These are phyloP conservation scores for Cantharis lateralis DNA, from an alignment of 2,888 invertebrate genomes.

Conservation along the genomic window DNA sequence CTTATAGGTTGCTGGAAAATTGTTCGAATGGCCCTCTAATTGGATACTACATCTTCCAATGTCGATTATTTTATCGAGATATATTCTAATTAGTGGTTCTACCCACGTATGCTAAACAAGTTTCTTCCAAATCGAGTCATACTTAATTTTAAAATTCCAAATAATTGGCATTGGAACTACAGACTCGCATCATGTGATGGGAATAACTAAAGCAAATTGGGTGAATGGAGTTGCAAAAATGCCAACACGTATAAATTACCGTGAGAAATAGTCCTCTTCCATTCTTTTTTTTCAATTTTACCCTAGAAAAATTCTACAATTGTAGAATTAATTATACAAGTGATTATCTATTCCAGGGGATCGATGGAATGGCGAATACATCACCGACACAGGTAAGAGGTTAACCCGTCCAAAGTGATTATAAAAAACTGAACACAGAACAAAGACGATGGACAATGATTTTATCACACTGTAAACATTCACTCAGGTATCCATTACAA, in stretches of 20 bases:
- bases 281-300: too few relatives aligned
- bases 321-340: neutral
- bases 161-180: neutral
- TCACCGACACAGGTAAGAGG: neutral
- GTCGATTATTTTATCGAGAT: constrained; percentile 26
- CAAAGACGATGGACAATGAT: neutral
- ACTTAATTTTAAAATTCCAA: neutral
- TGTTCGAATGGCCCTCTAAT: constrained; percentile 19
- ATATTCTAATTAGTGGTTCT: constrained; percentile 26
- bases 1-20: constrained; percentile 7
- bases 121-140: constrained; percentile 10
- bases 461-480: constrained; percentile 13
- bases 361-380: neutral
- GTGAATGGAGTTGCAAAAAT: neutral
- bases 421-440: neutral
- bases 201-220: neutral
- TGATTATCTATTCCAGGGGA: neutral
- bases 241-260: neutral
- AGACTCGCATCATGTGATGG: neutral
- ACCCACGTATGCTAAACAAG: constrained; percentile 25
- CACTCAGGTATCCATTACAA: constrained; percentile 20
- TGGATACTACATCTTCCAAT: constrained; percentile 30
- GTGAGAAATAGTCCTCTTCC: neutral
- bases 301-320: neutral
- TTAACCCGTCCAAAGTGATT: too few relatives aligned